Conservation (phyloP, 2,113 vertebrate species). For the Halichoeres trimaculatus region DNA sequence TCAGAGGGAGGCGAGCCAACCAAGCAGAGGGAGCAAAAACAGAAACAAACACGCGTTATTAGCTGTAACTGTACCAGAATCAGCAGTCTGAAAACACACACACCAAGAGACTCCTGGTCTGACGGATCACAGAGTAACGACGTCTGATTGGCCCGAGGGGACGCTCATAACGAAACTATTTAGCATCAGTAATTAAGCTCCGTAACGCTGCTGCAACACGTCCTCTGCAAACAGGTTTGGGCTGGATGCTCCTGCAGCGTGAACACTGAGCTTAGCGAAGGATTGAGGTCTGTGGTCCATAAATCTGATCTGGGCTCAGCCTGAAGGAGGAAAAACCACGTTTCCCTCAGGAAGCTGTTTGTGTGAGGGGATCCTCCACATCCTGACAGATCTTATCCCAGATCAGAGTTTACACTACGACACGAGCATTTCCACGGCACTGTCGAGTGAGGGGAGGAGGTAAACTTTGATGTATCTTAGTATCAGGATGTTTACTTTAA, state of each 20-base stretch:
- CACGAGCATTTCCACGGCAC: too few relatives aligned
- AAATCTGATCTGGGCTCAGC: too few relatives aligned
- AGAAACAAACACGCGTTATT: conserved; percentile 36
- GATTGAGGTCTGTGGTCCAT: not conserved
- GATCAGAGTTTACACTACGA: not conserved
- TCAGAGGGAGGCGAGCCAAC: conserved; percentile 10
- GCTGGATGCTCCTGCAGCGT: not conserved
- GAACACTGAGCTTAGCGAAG: too few relatives aligned
- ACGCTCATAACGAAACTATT: not conserved
- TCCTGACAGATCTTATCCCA: not conserved
- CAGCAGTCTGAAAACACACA: not conserved
- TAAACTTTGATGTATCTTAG: too few relatives aligned
- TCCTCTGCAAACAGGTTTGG: not conserved
- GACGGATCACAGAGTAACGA: not conserved
- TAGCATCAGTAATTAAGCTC: not conserved
- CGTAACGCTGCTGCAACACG: not conserved
- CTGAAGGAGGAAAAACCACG: too few relatives aligned
- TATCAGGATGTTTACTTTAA: too few relatives aligned
- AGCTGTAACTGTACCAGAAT: conserved; percentile 16
- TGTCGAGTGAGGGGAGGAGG: too few relatives aligned
- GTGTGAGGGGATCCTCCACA: not conserved
- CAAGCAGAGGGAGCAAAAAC: not conserved
- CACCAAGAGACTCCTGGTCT: not conserved
- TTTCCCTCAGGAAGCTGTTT: too few relatives aligned
- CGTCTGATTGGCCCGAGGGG: not conserved